These are phyloP conservation scores for Campylorhamphus procurvoides DNA, from an alignment of 2,113 vertebrate species.

Conservation along the genomic window DNA sequence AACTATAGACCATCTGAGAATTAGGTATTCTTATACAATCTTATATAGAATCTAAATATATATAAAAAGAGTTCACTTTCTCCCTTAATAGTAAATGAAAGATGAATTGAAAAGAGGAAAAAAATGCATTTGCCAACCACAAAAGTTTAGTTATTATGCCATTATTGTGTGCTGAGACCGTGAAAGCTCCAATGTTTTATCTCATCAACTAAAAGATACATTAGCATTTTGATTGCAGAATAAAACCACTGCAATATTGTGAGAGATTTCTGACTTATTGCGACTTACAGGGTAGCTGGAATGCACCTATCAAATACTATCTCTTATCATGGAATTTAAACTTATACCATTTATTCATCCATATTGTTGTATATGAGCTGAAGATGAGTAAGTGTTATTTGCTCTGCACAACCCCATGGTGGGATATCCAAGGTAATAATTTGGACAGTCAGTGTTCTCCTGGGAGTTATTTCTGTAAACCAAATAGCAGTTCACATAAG, in stretches of 20 bases:
- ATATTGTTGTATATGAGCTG: neutral
- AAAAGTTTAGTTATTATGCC: neutral
- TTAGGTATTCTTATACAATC: neutral
- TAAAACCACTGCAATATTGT: neutral
- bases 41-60: neutral
- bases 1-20: neutral
- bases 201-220: neutral
- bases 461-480: constrained; percentile 39
- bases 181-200: neutral
- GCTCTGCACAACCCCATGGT: neutral
- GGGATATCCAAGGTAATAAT: constrained; percentile 31
- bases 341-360: constrained; percentile 6
- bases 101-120: neutral
- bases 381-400: constrained; percentile 30
- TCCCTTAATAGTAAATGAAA: neutral
- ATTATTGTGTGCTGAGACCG: neutral
- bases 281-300: neutral
- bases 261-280: neutral
- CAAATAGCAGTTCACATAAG: constrained; percentile 3
- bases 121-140: neutral
- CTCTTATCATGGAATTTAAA: neutral
- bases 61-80: neutral
- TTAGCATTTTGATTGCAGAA: neutral
- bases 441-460: constrained; percentile 3
- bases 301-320: neutral